Percentiles rank a stretch among this genome's conserved stretches.
Conservation (phyloP, 2,888 invertebrate genomes). For the Blomia tropicalis region DNA sequence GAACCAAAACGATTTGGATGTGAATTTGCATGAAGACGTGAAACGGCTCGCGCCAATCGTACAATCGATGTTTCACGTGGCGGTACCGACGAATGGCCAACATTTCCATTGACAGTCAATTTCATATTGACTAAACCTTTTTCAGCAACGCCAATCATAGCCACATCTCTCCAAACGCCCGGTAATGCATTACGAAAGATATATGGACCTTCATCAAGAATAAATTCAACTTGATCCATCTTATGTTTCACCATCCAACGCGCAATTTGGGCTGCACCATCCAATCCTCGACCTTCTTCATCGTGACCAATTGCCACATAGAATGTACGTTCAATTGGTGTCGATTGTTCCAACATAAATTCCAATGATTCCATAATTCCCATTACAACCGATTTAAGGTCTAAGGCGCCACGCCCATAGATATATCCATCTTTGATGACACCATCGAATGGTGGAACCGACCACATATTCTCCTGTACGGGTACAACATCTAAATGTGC, state of each 20-base stretch:
- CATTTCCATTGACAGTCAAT: constrained; percentile 35
- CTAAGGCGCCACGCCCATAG: constrained; percentile 41
- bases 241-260: constrained; percentile 33
- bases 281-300: constrained; percentile 38
- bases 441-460: constrained; percentile 38
- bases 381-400: constrained; percentile 40
- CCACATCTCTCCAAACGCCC: constrained; percentile 36
- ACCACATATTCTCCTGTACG: constrained; percentile 33
- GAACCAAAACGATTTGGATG: constrained; percentile 39
- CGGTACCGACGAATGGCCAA: constrained; percentile 42
- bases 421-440: constrained; percentile 36
- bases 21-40: constrained; percentile 34
- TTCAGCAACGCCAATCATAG: constrained; percentile 37
- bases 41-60: constrained; percentile 37
- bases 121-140: constrained; percentile 38
- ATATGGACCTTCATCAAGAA: constrained; percentile 41
- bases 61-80: constrained; percentile 38
- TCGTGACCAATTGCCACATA: constrained; percentile 43
- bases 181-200: constrained; percentile 36
- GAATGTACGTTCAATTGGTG: constrained; percentile 37
- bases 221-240: constrained; percentile 35
- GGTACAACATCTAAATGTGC: constrained; percentile 43
- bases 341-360: constrained; percentile 35
- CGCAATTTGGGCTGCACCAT: constrained; percentile 37
- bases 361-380: constrained; percentile 40